A percentile compares a stretch with the other conserved stretches of the same genome.
Conservation (phyloP, 1,140 invertebrate genomes). For the Ceratosolen fusciceps region DNA sequence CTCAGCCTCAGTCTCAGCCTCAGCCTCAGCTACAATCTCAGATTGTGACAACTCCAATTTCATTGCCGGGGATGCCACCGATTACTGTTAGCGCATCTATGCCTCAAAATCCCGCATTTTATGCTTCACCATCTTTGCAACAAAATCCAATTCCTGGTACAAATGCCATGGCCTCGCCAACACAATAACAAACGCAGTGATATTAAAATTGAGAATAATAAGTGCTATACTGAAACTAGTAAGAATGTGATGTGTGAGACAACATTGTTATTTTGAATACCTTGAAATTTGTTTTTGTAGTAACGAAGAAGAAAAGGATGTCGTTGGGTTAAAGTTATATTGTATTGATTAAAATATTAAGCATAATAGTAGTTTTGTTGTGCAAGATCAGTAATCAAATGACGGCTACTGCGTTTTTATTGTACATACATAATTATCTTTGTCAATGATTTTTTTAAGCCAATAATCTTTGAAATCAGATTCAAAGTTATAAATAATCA, state of each 20-base stretch:
- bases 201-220: conserved; percentile 1
- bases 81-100: conserved; percentile 85
- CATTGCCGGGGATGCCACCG: conserved; percentile 84
- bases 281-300: conserved; percentile 46
- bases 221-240: conserved; percentile 9
- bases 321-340: conserved; percentile 30
- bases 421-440: conserved; percentile 50
- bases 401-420: conserved; percentile 41
- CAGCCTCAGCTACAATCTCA: too few relatives aligned
- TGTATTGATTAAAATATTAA: conserved; percentile 38
- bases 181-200: conserved; percentile 54
- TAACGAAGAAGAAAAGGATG: conserved; percentile 26
- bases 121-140: conserved; percentile 57
- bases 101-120: conserved; percentile 68
- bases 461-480: conserved; percentile 36
- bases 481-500: conserved; percentile 43
- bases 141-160: conserved; percentile 55
- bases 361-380: background rate
- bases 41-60: conserved; percentile 79
- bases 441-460: conserved; percentile 40
- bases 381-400: background rate
- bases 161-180: conserved; percentile 46
- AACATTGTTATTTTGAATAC: conserved; percentile 39
- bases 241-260: conserved; percentile 23
- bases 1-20: too few relatives aligned